Evolutionary conservation across 2,888 invertebrate species (phyloP).

Genomic region (Orthosia incerta): DNA sequence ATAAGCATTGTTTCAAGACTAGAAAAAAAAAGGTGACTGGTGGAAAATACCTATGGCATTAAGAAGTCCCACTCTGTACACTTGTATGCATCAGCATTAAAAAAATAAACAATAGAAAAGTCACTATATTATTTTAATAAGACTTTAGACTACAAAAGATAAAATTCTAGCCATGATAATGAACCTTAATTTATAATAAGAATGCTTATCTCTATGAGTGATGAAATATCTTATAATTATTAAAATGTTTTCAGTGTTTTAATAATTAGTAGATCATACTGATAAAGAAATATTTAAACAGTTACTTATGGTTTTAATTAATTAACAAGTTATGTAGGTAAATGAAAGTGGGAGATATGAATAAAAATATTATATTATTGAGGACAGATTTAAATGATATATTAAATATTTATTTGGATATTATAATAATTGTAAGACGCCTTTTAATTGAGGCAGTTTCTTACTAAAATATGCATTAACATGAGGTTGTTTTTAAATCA

Average conservation of each 20-base stretch:
- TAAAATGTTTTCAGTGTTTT: not conserved
- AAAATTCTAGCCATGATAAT: conserved; percentile 5
- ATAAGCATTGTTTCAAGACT: no score
- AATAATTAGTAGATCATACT: not conserved
- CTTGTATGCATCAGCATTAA: not conserved
- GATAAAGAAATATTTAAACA: not conserved
- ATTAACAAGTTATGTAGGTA: not conserved
- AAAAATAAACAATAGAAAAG: not conserved
- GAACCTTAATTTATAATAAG: conserved; percentile 10
- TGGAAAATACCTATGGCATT: not conserved
- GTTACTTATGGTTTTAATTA: not conserved
- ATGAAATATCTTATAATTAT: not conserved
- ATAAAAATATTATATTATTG: not conserved
- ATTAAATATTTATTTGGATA: conserved; percentile 5
- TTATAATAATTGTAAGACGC: not conserved
- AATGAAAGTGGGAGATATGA: not conserved
- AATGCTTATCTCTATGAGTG: conserved; percentile 12
- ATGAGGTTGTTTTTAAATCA: not conserved
- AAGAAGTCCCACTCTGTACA: not conserved
- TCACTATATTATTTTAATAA: conserved; percentile 1
- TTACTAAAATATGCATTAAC: not conserved
- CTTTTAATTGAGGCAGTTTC: not conserved
- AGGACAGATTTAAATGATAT: no score
- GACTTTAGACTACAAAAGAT: not conserved
- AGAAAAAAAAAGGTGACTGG: not conserved